A percentile compares a stretch with the other conserved stretches of the same genome.
phyloP scores from a whole-genome alignment of 2,113 vertebrate species.

The Cygnus buccinator region DNA sequence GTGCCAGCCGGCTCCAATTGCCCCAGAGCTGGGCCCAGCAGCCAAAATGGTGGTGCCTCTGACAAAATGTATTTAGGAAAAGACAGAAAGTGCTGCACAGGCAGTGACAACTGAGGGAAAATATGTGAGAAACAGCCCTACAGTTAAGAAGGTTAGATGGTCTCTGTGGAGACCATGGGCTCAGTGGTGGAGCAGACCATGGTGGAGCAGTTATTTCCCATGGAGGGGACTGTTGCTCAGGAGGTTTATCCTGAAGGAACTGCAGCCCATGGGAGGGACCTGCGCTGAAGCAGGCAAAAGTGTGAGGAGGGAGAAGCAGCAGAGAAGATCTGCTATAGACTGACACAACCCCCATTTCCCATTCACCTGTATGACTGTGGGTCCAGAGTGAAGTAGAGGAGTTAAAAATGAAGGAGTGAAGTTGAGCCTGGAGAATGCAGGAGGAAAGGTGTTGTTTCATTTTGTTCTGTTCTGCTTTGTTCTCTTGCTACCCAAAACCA shows the following conservation, averaged over 20 bases:
- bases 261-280: background rate
- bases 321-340: background rate
- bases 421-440: rapidly evolving
- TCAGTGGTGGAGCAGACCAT: background rate
- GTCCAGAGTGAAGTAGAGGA: background rate
- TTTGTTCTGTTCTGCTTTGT: background rate
- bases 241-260: background rate
- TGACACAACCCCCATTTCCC: background rate
- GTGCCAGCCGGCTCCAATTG: background rate
- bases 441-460: background rate
- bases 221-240: background rate
- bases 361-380: background rate
- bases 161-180: background rate
- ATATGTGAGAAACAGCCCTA: background rate
- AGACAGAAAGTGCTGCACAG: background rate
- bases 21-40: background rate
- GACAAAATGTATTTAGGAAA: background rate
- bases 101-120: background rate
- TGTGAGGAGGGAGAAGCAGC: background rate
- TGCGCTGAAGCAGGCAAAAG: background rate
- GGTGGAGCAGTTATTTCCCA: background rate
- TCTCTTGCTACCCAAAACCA: background rate
- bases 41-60: background rate
- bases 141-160: background rate
- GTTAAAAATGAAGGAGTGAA: background rate